Conservation (phyloP, 2,797 vertebrate species). For the Jordanella pulchra region DNA sequence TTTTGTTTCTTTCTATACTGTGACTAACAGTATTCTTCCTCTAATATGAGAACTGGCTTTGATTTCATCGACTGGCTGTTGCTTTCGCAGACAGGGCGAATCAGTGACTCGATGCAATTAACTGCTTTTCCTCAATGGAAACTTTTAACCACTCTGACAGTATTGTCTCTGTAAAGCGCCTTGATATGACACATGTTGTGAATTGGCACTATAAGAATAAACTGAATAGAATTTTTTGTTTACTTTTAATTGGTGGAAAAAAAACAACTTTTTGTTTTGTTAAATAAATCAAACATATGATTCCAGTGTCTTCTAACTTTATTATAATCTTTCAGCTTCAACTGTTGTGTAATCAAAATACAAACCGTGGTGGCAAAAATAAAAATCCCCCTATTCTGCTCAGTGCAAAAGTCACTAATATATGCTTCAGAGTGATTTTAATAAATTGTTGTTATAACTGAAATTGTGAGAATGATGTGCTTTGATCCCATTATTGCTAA, state of each 20-base stretch:
- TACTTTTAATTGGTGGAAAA: background rate
- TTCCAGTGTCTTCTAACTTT: background rate
- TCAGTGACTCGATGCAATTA: too few relatives aligned
- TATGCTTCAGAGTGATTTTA: background rate
- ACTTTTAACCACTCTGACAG: too few relatives aligned
- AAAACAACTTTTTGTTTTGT: background rate
- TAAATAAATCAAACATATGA: background rate
- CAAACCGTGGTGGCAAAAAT: background rate
- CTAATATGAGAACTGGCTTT: too few relatives aligned
- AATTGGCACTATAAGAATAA: too few relatives aligned
- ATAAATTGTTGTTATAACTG: background rate
- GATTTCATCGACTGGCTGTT: too few relatives aligned
- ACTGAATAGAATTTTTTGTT: background rate
- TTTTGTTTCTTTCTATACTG: too few relatives aligned
- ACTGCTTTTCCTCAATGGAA: too few relatives aligned
- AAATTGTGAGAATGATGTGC: background rate
- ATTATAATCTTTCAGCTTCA: background rate
- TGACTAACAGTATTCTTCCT: too few relatives aligned
- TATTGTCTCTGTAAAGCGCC: too few relatives aligned
- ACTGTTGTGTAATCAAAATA: background rate
- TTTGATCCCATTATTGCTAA: background rate
- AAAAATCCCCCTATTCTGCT: background rate
- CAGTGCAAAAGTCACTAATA: background rate
- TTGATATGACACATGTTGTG: too few relatives aligned
- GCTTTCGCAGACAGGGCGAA: too few relatives aligned